A percentile compares a stretch with the other conserved stretches of the same genome.
These are phyloP conservation scores for Latrodectus geometricus DNA, from an alignment of 1,140 invertebrate species.

Conservation along the genomic window DNA sequence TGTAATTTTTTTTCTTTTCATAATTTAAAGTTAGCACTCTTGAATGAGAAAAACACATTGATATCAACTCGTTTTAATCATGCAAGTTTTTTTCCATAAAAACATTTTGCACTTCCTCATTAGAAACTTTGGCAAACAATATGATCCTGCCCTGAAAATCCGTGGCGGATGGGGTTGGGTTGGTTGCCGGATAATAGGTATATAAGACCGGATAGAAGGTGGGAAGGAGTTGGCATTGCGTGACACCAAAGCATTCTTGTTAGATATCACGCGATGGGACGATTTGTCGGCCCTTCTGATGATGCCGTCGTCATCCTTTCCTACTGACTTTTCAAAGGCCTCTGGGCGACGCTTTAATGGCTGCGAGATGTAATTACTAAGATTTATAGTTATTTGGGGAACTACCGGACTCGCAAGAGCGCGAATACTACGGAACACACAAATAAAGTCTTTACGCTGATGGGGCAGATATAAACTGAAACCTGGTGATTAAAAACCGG, in stretches of 20 bases:
- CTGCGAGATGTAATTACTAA: slow-evolving; percentile 53
- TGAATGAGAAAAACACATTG: too few relatives aligned
- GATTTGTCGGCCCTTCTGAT: slow-evolving; percentile 57
- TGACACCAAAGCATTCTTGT: slow-evolving; percentile 26
- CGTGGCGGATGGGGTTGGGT: slow-evolving; percentile 5
- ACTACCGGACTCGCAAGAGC: slow-evolving; percentile 7
- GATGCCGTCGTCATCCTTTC: slow-evolving; percentile 31
- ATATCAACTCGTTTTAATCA: too few relatives aligned
- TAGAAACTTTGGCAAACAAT: not conserved
- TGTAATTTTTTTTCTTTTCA: too few relatives aligned
- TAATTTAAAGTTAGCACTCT: too few relatives aligned
- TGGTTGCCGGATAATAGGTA: slow-evolving; percentile 28
- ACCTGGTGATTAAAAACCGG: not conserved
- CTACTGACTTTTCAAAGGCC: slow-evolving; percentile 46
- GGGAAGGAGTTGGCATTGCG: slow-evolving; percentile 11
- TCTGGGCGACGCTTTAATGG: slow-evolving; percentile 36
- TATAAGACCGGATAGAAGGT: not conserved
- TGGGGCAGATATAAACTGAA: not conserved
- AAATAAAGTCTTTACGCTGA: not conserved
- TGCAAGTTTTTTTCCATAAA: too few relatives aligned
- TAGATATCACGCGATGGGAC: slow-evolving; percentile 51
- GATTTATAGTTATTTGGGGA: slow-evolving; percentile 60
- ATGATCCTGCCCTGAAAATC: not conserved
- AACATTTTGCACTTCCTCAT: too few relatives aligned
- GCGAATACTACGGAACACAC: not conserved